Evolutionary conservation across 2,888 invertebrate species (phyloP).

Genomic region (Athripsodes cinereus): DNA sequence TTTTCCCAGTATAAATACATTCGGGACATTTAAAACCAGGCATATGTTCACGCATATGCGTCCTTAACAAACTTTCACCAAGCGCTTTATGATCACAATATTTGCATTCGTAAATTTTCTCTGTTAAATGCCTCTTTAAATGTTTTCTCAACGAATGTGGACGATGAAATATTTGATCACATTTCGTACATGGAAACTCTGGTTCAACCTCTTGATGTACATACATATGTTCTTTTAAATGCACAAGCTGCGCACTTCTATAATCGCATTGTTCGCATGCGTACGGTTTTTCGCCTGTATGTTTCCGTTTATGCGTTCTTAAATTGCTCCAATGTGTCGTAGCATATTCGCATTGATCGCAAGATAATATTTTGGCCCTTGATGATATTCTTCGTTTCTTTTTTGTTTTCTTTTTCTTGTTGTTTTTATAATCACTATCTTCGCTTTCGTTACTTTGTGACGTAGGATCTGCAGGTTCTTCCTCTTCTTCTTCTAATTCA

Average conservation of each 20-base stretch:
- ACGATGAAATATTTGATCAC: not conserved
- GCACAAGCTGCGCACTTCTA: slow-evolving; percentile 10
- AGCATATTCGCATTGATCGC: slow-evolving; percentile 12
- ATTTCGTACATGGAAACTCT: slow-evolving; percentile 7
- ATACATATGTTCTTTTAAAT: slow-evolving; percentile 8
- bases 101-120: slow-evolving; percentile 9
- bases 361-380: slow-evolving; percentile 9
- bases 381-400: not conserved
- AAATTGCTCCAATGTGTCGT: slow-evolving; percentile 10
- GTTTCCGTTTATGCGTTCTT: slow-evolving; percentile 14
- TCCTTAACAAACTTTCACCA: not conserved
- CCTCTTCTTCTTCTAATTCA: not conserved
- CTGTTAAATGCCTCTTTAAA: not conserved
- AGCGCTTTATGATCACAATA: slow-evolving; percentile 1
- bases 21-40: slow-evolving; percentile 6
- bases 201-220: slow-evolving; percentile 7
- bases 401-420: not conserved
- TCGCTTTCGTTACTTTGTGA: not conserved
- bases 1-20: not conserved
- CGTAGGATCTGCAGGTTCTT: not conserved
- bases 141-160: not conserved
- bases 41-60: slow-evolving; percentile 1
- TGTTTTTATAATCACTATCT: not conserved
- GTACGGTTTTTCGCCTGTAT: slow-evolving; percentile 14
- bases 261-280: slow-evolving; percentile 8